These are phyloP conservation scores for Aleiodes testaceus DNA, from an alignment of 2,888 invertebrate genomes.

Conservation along the genomic window DNA sequence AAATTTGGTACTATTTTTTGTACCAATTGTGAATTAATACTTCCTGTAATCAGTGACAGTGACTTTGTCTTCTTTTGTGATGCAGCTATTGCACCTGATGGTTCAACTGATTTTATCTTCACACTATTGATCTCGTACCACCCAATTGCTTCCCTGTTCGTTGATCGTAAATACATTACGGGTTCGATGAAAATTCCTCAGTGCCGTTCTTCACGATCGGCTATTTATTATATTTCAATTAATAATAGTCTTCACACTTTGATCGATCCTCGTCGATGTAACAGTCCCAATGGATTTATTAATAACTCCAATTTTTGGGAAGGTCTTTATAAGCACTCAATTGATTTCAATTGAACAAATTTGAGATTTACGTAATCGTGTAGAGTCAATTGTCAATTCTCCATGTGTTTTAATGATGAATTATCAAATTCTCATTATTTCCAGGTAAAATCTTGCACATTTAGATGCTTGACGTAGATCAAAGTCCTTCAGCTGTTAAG, in stretches of 20 bases:
- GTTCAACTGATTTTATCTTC: conserved; percentile 22
- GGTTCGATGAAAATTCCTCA: conserved; percentile 47
- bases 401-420: too few species aligned
- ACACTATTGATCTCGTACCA: conserved; percentile 63
- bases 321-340: too few species aligned
- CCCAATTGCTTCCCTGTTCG: conserved; percentile 59
- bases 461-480: background rate
- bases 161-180: conserved; percentile 73
- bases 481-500: conserved; percentile 27
- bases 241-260: background rate
- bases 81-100: background rate
- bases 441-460: background rate
- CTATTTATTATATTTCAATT: conserved; percentile 43
- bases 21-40: conserved; percentile 30
- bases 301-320: too few species aligned
- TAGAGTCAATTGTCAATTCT: too few species aligned
- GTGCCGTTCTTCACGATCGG: conserved; percentile 60
- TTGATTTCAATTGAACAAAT: too few species aligned
- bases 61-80: conserved; percentile 12
- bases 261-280: too few species aligned
- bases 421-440: too few species aligned
- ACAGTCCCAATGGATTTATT: too few species aligned
- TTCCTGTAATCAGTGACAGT: conserved; percentile 34
- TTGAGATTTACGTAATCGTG: background rate
- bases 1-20: conserved; percentile 17